Evolutionary conservation across 2,797 vertebrate species (phyloP), one percentile per base, ranked within the genome.

Genomic region (Aeoliscus strigatus): DNA sequence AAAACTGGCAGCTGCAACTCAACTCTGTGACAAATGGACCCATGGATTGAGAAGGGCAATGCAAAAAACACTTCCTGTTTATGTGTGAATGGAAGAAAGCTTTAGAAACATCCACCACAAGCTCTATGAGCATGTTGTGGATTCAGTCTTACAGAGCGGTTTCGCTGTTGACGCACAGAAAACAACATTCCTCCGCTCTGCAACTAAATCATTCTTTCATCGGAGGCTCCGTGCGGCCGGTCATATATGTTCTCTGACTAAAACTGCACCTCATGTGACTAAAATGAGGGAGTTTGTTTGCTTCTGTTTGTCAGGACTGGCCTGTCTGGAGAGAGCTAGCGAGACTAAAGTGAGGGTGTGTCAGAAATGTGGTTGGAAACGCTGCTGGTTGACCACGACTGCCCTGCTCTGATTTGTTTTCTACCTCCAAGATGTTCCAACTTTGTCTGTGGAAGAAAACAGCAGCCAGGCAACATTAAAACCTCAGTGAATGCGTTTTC

Each of bases 321-420:
- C 16, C 47, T 37, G 48, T 66, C 50, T 70, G 45, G 48, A 63
- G 44, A 51, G 52, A 34, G 10, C 23, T 33, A 18, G 31, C 5
- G 2, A 47, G 35, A 52, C 53, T 57, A 51, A 63, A 56, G 28
- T 14, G 41, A 75, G 82, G 80, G 82, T 70, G 82, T 83, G 82
- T 78, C 79, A 45, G 62, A 49, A 44, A 55, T 82, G 80, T 57
- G 82, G 80, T 79, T 70, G 70, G 66, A 73, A 77, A 66, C 41
- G 37, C 46, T 63, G 31, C 25, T 11, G 60, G 48, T 26, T 39
- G 64, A 72, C 67, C 55, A 51, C 47, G 33, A 12, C 64, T 53
- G 66, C 64, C n/a, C n/a, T 47, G 17, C 40, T 64, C 50, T 57
- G 23, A 10, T n/a, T n/a, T n/a, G n/a, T n/a, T n/a, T n/a, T n/a